Evolutionary conservation across 2,797 vertebrate species (phyloP).

Genomic region (Poecile montanus): DNA sequence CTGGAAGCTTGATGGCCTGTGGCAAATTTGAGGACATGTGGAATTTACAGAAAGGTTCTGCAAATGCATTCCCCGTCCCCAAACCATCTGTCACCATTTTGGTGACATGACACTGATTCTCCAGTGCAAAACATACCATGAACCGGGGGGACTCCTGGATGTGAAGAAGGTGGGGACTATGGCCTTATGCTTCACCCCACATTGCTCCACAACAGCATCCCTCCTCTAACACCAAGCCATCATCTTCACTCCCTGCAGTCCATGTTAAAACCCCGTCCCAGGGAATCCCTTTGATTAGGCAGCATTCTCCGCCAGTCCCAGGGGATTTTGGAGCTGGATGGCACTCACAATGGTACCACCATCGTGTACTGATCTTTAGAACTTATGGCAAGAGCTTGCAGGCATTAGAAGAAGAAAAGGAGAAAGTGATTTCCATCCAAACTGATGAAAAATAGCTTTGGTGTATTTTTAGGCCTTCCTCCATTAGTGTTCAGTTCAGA

Average conservation of each 20-base stretch:
- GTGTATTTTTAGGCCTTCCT: background rate
- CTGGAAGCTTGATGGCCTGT: background rate
- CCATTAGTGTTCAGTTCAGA: background rate
- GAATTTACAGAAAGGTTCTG: background rate
- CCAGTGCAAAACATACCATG: fast-evolving
- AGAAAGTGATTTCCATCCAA: background rate
- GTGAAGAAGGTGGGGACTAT: fast-evolving
- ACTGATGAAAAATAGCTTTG: background rate
- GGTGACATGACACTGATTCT: background rate
- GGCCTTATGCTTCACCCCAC: fast-evolving
- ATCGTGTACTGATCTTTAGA: background rate
- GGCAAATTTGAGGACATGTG: fast-evolving
- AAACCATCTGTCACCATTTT: background rate
- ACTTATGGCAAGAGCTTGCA: background rate
- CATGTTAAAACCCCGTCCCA: background rate
- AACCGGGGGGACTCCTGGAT: background rate
- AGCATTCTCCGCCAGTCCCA: no score
- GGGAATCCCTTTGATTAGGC: no score
- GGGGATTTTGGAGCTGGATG: background rate
- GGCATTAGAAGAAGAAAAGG: background rate
- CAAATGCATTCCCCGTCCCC: background rate
- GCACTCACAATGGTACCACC: background rate
- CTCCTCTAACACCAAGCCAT: background rate
- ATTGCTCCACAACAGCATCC: background rate
- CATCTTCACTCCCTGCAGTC: background rate